Evolutionary conservation across 2,797 vertebrate species (phyloP), one percentile per base, ranked within the genome.

Genomic region (Lutjanus campechanus): DNA sequence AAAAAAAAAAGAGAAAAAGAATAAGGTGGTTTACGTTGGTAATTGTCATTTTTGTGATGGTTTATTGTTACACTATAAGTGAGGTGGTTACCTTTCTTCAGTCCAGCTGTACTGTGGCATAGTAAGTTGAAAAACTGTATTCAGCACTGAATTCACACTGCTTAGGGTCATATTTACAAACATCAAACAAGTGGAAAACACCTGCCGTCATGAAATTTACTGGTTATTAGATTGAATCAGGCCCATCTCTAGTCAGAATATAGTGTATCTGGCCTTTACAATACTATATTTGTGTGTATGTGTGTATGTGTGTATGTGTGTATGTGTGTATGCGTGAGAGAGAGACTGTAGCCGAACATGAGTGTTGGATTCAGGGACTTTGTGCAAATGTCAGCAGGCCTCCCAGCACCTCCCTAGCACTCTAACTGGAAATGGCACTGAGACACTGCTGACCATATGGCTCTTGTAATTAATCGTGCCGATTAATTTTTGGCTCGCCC

Each of bases 361-460:
- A 80, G 85, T 85, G 82, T 70, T 84, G 78, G 82, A 93, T 85
- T 88, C 60, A 75, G 91, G 88, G 91, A 91, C 87, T 91, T 85
- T 91, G 91, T 93, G 85, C 86, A 95, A 95, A 95, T 95, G 94
- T 94, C 94, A 96, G 92, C 92, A 92, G 88, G 92, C 83, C 92
- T 94, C 92, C 85, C 80, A 92, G 92, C 90, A 89, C 91, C 94
- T 95, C 93, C 90, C 88, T 82, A 93, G 90, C 88, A 92, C 85
- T 84, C 88, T 91, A 93, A 95, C 90, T 90, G 90, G 90, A 95
- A 92, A 94, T 92, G 95, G 91, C 93, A 92, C 93, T 67, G 91
- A 92, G 85, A 91, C 69, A 47, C 93, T 83, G 91, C 89, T 94
- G 94, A 95, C 95, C 95, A 96, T 96, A 95, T 95, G 95, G 95